Evolutionary conservation across 2,113 vertebrate genomes (phyloP).

Genomic region (Collichthys lucidus): DNA sequence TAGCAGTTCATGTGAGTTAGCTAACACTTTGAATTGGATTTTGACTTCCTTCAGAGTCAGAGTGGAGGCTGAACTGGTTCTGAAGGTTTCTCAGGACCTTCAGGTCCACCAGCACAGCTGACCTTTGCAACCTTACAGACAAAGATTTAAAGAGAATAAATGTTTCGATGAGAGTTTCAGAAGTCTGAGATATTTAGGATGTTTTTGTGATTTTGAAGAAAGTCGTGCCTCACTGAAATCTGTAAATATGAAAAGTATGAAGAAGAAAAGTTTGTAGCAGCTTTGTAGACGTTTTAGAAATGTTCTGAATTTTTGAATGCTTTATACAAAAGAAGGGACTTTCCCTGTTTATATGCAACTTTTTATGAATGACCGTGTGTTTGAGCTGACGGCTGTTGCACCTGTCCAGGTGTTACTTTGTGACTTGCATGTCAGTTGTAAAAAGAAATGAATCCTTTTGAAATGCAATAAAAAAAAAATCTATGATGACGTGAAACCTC

Average conservation of each 20-base stretch:
- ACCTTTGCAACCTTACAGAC: conserved; percentile 90
- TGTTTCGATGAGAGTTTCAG: conserved; percentile 78
- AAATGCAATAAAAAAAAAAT: conserved; percentile 89
- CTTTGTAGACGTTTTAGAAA: conserved; percentile 82
- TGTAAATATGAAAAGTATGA: conserved; percentile 88
- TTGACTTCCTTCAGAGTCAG: conserved; percentile 59
- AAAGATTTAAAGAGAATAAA: conserved; percentile 83
- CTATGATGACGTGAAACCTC: no score
- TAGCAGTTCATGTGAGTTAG: background rate
- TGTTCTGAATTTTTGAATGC: conserved; percentile 91
- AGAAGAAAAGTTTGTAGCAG: conserved; percentile 93
- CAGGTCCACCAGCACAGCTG: conserved; percentile 81
- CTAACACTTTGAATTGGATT: background rate
- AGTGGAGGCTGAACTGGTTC: background rate
- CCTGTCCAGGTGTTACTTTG: conserved; percentile 85
- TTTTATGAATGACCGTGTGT: conserved; percentile 89
- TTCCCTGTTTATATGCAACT: conserved; percentile 96
- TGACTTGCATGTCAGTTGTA: conserved; percentile 93
- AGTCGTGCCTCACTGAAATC: conserved; percentile 95
- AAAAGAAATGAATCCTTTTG: conserved; percentile 87
- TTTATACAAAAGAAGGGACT: conserved; percentile 93
- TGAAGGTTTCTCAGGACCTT: no score
- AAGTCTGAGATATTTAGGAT: conserved; percentile 85
- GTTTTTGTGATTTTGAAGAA: conserved; percentile 89
- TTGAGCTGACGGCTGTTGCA: conserved; percentile 37